phyloP scores from a whole-genome alignment of 2,797 vertebrate genomes.

The Ptychadena robeensis region DNA sequence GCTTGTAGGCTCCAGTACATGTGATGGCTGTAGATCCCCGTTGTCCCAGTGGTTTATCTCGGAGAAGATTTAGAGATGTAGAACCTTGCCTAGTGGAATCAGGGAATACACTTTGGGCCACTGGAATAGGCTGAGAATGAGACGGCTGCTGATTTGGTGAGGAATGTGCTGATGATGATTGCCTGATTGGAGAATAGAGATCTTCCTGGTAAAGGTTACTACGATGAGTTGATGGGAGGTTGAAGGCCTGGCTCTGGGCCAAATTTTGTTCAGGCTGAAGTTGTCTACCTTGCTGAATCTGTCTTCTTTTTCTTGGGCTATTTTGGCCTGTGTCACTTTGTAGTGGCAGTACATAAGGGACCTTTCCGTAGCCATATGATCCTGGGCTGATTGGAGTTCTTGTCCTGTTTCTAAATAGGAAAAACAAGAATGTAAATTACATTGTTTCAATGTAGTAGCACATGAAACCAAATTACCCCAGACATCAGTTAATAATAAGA shows the following conservation, averaged over 20 bases:
- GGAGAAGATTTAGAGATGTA: conserved; percentile 65
- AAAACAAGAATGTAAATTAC: conserved; percentile 41
- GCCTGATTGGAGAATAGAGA: conserved; percentile 59
- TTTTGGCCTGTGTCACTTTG: conserved; percentile 77
- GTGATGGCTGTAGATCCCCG: conserved; percentile 71
- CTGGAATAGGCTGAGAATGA: conserved; percentile 65
- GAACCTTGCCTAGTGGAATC: conserved; percentile 61
- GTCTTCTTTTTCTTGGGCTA: conserved; percentile 72
- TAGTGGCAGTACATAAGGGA: conserved; percentile 81
- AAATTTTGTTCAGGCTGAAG: conserved; percentile 59
- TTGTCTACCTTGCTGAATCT: conserved; percentile 72
- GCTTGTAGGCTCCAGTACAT: conserved; percentile 80
- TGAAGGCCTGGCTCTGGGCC: conserved; percentile 54
- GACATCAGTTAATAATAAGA: too few species aligned
- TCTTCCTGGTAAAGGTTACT: conserved; percentile 69
- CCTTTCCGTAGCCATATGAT: conserved; percentile 88
- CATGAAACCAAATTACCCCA: too few species aligned
- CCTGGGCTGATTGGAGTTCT: conserved; percentile 81
- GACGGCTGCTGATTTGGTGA: conserved; percentile 77
- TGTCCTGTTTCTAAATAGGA: conserved; percentile 75
- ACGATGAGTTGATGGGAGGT: conserved; percentile 62
- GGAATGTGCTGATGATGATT: conserved; percentile 69
- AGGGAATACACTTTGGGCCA: conserved; percentile 68
- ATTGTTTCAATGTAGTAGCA: not conserved
- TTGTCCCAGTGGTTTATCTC: conserved; percentile 67